Conservation (phyloP, 2,888 invertebrate species). For the Luperina testacea region DNA sequence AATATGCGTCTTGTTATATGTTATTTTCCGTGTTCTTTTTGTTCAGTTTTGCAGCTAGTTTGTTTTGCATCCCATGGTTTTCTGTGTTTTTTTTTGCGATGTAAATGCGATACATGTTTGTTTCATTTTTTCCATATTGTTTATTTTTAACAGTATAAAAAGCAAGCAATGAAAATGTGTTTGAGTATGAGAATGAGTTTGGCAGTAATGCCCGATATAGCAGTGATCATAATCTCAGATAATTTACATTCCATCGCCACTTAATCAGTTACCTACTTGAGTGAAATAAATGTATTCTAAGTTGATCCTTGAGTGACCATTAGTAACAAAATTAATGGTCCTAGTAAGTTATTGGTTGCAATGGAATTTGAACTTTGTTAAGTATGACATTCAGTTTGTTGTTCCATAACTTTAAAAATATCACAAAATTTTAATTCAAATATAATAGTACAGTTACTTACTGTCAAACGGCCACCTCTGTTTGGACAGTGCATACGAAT, state of each 20-base stretch:
- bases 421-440: not conserved
- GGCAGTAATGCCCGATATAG: not conserved
- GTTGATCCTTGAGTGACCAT: not conserved
- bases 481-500: not conserved
- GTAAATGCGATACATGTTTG: not conserved
- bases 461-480: not conserved
- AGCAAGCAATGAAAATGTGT: not conserved
- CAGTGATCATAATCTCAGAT: not conserved
- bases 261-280: not conserved
- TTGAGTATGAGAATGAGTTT: not conserved
- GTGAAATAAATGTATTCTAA: not conserved
- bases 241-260: not conserved
- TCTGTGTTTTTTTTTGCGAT: not conserved
- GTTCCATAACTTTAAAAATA: not conserved
- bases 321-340: not conserved
- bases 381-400: not conserved
- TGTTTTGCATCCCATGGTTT: slow-evolving; percentile 18
- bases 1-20: slow-evolving; percentile 53
- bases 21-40: slow-evolving; percentile 24
- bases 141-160: no score
- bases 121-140: not conserved
- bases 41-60: slow-evolving; percentile 13
- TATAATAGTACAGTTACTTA: not conserved
- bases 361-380: not conserved
- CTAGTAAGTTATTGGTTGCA: not conserved